Conservation (phyloP, 2,797 vertebrate species). For the Sebastes baramenuke region DNA sequence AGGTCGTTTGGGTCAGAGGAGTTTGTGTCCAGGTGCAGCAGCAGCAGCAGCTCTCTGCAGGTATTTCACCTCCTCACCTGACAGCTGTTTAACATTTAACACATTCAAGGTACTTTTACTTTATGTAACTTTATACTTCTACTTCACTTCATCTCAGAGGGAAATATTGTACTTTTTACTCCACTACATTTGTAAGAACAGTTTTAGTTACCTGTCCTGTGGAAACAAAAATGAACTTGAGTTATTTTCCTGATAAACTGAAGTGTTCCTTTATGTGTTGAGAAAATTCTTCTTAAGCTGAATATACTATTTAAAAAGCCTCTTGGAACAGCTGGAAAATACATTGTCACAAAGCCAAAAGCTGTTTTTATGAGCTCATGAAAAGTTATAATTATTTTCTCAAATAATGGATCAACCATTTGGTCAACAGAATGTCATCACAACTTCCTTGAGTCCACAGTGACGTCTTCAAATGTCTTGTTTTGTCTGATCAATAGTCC, state of each 20-base stretch:
- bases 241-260: too few species aligned
- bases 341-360: too few species aligned
- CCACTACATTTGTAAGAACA: background rate
- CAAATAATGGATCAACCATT: too few species aligned
- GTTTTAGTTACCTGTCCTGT: background rate
- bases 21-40: constrained; percentile 6
- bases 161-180: background rate
- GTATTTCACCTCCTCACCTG: constrained; percentile 17
- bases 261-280: background rate
- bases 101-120: background rate
- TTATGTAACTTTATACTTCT: background rate
- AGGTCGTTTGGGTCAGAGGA: constrained; percentile 28
- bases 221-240: background rate
- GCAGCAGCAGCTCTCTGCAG: constrained; percentile 41
- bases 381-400: too few species aligned
- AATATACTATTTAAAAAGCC: background rate
- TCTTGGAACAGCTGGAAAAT: too few species aligned
- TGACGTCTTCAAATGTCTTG: background rate
- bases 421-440: background rate
- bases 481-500: background rate
- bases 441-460: background rate
- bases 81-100: background rate
- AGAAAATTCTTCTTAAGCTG: background rate
- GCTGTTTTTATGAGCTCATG: too few species aligned
- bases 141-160: background rate